These are phyloP conservation scores for Gymnogyps californianus DNA, from an alignment of 2,113 vertebrate species.

Conservation along the genomic window DNA sequence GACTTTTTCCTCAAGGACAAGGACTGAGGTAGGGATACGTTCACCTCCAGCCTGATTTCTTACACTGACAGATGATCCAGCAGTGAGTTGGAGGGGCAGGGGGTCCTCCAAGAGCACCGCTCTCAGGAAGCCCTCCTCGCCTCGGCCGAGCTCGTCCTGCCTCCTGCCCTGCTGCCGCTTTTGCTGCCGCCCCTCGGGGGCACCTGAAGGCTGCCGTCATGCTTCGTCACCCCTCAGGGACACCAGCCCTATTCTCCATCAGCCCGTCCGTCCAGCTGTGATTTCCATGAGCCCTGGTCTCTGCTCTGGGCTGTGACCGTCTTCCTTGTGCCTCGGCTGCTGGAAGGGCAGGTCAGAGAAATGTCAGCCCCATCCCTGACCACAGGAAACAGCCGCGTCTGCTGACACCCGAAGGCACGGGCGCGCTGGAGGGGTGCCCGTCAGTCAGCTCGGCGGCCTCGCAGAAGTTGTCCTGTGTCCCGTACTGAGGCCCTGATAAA, in stretches of 20 bases:
- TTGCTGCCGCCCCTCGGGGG: neutral
- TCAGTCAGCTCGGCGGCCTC: accelerated
- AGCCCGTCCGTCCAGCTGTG: neutral
- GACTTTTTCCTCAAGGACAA: neutral
- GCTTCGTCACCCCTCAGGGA: neutral
- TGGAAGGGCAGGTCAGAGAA: neutral
- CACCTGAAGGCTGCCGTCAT: neutral
- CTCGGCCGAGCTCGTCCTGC: neutral
- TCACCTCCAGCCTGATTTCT: neutral
- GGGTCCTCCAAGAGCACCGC: neutral
- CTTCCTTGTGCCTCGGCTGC: neutral
- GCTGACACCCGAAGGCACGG: neutral
- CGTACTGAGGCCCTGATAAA: neutral
- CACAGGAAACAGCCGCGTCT: accelerated
- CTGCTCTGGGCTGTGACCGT: neutral
- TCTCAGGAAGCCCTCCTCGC: neutral
- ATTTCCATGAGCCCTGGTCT: neutral
- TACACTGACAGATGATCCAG: too few species aligned
- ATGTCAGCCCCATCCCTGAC: neutral
- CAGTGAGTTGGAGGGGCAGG: neutral
- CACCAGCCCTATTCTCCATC: neutral
- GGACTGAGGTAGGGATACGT: too few species aligned
- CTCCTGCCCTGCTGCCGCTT: neutral
- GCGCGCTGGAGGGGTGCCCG: accelerated
- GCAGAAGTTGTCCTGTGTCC: neutral